phyloP scores from a whole-genome alignment of 53 echinoderm and acorn worm species.

The Actinopyga echinites region DNA sequence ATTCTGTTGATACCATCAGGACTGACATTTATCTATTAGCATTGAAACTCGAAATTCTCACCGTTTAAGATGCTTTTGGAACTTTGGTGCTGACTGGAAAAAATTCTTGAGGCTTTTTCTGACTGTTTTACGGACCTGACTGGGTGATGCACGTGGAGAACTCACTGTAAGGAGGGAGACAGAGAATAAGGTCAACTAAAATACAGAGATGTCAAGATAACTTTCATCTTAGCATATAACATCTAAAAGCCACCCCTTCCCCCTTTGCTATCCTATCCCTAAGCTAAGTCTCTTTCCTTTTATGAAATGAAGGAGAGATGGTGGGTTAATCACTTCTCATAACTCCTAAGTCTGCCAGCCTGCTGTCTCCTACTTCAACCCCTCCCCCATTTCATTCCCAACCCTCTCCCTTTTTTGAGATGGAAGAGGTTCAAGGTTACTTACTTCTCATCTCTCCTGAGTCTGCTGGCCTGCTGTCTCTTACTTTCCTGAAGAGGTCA shows the following conservation, averaged over 20 bases:
- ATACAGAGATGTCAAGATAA: too few species aligned
- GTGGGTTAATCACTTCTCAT: too few species aligned
- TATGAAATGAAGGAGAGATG: too few species aligned
- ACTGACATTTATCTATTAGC: background rate
- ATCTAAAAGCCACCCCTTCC: too few species aligned
- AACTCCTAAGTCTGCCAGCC: too few species aligned
- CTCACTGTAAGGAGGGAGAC: constrained; percentile 61
- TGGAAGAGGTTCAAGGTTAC: constrained; percentile 1
- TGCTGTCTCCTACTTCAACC: too few species aligned
- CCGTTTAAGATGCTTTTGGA: constrained; percentile 93
- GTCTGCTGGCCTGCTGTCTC: constrained; percentile 82
- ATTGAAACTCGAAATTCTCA: constrained; percentile 28
- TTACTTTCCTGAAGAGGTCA: constrained; percentile 85
- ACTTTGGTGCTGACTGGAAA: constrained; percentile 99
- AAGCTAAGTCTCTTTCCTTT: too few species aligned
- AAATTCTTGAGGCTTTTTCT: constrained; percentile 97
- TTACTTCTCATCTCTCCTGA: constrained; percentile 96
- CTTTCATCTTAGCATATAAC: too few species aligned
- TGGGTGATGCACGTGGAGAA: constrained; percentile 94
- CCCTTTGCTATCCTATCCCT: too few species aligned
- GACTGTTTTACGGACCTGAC: constrained; percentile 91
- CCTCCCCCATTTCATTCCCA: too few species aligned
- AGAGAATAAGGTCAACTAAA: background rate
- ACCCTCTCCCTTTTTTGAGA: background rate
- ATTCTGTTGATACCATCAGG: background rate